These are phyloP conservation scores for Myotis brandtii DNA, from an alignment of 2,113 vertebrate genomes.

Conservation along the genomic window DNA sequence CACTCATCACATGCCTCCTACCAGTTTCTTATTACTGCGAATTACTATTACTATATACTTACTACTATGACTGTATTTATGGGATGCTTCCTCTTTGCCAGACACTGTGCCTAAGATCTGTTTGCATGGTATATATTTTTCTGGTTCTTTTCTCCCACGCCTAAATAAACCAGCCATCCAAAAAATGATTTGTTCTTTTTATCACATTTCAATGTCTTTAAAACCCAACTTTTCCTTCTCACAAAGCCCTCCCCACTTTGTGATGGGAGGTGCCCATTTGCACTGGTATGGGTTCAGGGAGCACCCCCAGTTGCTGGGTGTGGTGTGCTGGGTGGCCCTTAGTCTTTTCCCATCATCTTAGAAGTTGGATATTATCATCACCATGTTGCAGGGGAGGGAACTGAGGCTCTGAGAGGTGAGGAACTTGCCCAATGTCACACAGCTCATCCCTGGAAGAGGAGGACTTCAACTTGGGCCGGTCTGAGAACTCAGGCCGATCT, in stretches of 20 bases:
- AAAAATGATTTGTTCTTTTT: not conserved
- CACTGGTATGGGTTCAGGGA: not conserved
- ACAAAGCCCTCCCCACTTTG: not conserved
- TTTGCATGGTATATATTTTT: not conserved
- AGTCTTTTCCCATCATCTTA: not conserved
- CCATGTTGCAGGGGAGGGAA: not conserved
- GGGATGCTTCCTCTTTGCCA: not conserved
- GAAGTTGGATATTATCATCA: not conserved
- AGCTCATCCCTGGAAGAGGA: not conserved
- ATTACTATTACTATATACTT: not conserved
- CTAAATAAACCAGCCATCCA: not conserved
- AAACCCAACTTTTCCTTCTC: not conserved
- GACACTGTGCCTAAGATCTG: not conserved
- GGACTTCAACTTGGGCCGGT: not conserved
- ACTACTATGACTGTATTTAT: not conserved
- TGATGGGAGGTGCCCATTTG: too few relatives aligned
- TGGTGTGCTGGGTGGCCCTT: not conserved
- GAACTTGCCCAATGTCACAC: not conserved
- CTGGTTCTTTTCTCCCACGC: not conserved
- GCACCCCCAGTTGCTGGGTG: fast-evolving
- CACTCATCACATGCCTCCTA: not conserved
- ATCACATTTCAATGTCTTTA: not conserved
- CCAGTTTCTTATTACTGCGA: not conserved
- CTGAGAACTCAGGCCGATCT: not conserved
- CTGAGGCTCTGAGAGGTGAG: not conserved